Conservation (phyloP, 1,140 invertebrate genomes). For the Ladona fulva region DNA sequence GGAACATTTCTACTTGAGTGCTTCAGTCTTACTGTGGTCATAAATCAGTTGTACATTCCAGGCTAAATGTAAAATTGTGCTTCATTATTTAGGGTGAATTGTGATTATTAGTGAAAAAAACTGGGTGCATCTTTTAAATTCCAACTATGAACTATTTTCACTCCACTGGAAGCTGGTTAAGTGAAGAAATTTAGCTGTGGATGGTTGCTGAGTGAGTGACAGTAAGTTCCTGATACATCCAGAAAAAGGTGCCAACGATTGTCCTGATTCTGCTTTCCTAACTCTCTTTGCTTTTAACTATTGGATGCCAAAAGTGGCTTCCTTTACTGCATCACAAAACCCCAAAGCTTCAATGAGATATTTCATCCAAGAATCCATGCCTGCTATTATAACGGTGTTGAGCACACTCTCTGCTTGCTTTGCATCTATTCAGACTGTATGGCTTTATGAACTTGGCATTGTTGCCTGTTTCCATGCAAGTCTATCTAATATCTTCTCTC, state of each 20-base stretch:
- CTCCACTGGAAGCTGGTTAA: background rate
- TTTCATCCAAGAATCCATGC: too few species aligned
- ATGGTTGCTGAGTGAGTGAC: background rate
- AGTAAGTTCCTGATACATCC: background rate
- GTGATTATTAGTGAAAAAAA: too few species aligned
- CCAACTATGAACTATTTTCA: too few species aligned
- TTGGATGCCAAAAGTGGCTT: background rate
- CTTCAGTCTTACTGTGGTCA: too few species aligned
- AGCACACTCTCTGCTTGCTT: background rate
- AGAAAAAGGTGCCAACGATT: background rate
- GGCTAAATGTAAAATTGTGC: too few species aligned
- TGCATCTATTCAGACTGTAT: background rate
- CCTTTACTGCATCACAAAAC: background rate
- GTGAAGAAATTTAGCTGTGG: background rate
- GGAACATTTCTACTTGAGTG: too few species aligned
- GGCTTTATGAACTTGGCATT: background rate
- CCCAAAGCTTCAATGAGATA: background rate
- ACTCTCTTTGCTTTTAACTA: background rate
- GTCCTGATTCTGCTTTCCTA: slow-evolving; percentile 1
- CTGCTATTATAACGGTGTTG: too few species aligned
- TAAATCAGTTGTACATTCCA: too few species aligned
- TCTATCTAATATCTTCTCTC: too few species aligned
- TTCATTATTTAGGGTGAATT: too few species aligned
- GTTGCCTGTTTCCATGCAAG: background rate
- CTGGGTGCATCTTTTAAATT: too few species aligned